These are phyloP conservation scores for Progne subis DNA, from an alignment of 2,113 vertebrate genomes.

Conservation along the genomic window DNA sequence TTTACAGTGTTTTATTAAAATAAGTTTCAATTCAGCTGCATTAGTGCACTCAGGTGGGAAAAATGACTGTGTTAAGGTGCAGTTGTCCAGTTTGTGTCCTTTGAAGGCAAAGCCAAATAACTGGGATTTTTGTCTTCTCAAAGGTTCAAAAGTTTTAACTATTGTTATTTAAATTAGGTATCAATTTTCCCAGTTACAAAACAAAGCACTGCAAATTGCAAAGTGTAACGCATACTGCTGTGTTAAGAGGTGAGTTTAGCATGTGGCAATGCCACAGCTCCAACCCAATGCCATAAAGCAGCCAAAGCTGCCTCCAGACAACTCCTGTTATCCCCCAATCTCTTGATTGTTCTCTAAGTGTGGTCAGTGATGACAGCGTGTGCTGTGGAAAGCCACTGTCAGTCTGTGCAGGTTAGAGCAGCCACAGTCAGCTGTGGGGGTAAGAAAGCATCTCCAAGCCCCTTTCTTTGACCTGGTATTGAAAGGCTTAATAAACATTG, in stretches of 20 bases:
- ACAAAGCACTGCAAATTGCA: neutral
- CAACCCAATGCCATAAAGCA: neutral
- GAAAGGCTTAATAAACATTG: neutral
- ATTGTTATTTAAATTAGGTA: neutral
- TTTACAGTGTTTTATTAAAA: neutral
- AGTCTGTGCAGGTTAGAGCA: neutral
- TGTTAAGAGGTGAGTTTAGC: neutral
- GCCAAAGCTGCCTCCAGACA: neutral
- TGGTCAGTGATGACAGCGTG: neutral
- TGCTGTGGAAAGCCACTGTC: neutral
- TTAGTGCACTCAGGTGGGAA: neutral
- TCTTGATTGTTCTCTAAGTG: neutral
- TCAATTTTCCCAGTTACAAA: neutral
- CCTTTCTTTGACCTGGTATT: neutral
- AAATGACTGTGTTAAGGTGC: neutral
- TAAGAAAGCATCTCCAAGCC: neutral
- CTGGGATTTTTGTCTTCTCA: neutral
- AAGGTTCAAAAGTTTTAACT: neutral
- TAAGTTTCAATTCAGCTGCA: neutral
- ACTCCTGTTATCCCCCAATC: neutral
- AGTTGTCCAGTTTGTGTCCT: neutral
- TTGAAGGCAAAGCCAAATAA: neutral
- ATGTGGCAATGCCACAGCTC: neutral
- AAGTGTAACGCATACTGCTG: neutral
- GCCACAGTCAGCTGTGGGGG: neutral